phyloP scores from a whole-genome alignment of 1,140 invertebrate genomes.

The Drosophila azteca region DNA sequence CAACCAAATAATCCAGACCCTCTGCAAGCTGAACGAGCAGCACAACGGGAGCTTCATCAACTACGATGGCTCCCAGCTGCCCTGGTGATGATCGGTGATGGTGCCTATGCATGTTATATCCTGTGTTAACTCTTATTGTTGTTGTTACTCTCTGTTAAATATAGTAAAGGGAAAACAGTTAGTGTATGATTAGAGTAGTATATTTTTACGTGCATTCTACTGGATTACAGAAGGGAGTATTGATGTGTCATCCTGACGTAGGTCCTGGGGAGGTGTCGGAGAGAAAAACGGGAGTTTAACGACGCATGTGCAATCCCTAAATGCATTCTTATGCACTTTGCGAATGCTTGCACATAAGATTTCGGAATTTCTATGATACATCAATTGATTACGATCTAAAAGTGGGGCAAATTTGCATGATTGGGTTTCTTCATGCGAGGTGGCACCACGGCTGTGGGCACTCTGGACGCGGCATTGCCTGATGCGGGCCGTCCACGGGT shows the following conservation, averaged over 20 bases:
- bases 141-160: background rate
- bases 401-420: constrained; percentile 3
- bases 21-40: constrained; percentile 86
- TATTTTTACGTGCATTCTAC: too few relatives aligned
- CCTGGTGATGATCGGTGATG: constrained; percentile 86
- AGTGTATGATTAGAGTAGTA: too few relatives aligned
- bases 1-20: constrained; percentile 87
- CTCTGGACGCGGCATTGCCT: constrained; percentile 29
- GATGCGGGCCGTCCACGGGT: constrained; percentile 13
- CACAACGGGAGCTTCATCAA: constrained; percentile 91
- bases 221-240: too few relatives aligned
- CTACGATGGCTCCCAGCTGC: constrained; percentile 89
- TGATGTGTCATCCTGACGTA: too few relatives aligned
- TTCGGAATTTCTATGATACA: constrained; percentile 16
- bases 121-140: constrained; percentile 23
- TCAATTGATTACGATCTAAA: constrained; percentile 16
- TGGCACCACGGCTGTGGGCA: constrained; percentile 36
- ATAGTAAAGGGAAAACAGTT: background rate
- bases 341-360: constrained; percentile 13
- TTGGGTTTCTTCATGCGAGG: constrained; percentile 35
- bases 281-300: too few relatives aligned
- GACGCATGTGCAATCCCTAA: too few relatives aligned
- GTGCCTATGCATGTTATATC: constrained; percentile 1
- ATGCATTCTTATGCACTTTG: too few relatives aligned
- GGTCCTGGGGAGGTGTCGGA: too few relatives aligned